A percentile compares a stretch with the other conserved stretches of the same genome.
phyloP scores from a whole-genome alignment of 2,797 vertebrate genomes.

The Parauchenoglanis punctatus region DNA sequence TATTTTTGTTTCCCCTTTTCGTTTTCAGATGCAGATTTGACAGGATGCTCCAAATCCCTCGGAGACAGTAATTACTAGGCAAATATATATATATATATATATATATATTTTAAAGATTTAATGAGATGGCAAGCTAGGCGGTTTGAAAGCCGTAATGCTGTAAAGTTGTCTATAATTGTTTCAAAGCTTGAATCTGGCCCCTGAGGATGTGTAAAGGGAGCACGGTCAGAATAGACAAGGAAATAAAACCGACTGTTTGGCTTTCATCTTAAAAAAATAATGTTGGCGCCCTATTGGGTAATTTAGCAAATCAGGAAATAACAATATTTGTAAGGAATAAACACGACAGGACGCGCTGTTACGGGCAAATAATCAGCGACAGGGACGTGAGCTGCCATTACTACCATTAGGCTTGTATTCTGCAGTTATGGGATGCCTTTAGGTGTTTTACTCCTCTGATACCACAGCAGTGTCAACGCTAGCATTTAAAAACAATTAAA shows the following conservation, averaged over 20 bases:
- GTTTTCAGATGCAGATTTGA: conserved; percentile 10
- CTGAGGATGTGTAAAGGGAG: not conserved
- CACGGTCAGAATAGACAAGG: not conserved
- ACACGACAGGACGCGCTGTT: not conserved
- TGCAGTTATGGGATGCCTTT: not conserved
- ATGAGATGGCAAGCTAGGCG: not conserved
- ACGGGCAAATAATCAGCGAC: not conserved
- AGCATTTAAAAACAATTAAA: not conserved
- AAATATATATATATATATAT: too few relatives aligned
- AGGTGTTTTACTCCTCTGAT: not conserved
- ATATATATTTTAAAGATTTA: not conserved
- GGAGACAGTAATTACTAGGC: conserved; percentile 18
- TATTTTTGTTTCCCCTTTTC: conserved; percentile 17
- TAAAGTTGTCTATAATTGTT: conserved; percentile 8
- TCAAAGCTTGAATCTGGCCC: not conserved
- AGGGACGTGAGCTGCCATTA: not conserved
- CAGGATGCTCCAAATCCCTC: conserved; percentile 15
- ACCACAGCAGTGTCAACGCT: not conserved
- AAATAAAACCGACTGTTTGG: not conserved
- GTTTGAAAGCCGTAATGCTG: not conserved
- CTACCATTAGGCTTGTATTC: not conserved
- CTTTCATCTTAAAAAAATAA: not conserved
- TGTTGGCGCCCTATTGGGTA: not conserved
- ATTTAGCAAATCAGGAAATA: not conserved
- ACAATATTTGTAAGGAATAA: not conserved